Evolutionary conservation across 2,113 vertebrate species (phyloP).

Genomic region (Cnemophilus loriae): DNA sequence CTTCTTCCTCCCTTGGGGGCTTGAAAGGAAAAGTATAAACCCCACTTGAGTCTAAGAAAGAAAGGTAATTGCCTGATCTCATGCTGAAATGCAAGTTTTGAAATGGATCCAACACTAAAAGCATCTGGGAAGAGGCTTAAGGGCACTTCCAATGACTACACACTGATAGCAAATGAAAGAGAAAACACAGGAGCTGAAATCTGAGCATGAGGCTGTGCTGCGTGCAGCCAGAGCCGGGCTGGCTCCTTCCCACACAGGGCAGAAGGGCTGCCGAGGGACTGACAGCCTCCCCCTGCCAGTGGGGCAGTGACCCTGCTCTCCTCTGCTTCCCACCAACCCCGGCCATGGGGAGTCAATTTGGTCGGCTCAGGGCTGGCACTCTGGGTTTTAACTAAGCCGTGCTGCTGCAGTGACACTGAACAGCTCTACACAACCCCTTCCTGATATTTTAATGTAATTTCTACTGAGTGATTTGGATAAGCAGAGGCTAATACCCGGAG

Average conservation of each 20-base stretch:
- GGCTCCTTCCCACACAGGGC: neutral
- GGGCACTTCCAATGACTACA: neutral
- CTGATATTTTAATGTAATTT: neutral
- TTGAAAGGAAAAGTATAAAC: neutral
- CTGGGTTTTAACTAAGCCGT: neutral
- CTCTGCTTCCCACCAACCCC: neutral
- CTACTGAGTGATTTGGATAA: neutral
- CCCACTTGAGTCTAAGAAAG: neutral
- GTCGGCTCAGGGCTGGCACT: neutral
- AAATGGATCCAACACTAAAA: constrained; percentile 16
- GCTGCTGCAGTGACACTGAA: neutral
- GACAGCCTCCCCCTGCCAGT: accelerated
- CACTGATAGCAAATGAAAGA: neutral
- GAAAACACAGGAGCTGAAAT: neutral
- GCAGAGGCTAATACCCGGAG: neutral
- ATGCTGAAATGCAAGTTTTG: constrained; percentile 1
- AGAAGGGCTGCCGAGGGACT: neutral
- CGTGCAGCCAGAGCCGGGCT: neutral
- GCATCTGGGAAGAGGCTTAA: neutral
- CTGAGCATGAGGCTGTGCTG: neutral
- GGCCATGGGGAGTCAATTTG: neutral
- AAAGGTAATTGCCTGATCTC: neutral
- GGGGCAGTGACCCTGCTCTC: neutral
- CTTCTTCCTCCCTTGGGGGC: neutral
- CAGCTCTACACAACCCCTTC: neutral